phyloP scores from a whole-genome alignment of 2,888 invertebrate genomes.

The Neoaliturus tenellus region DNA sequence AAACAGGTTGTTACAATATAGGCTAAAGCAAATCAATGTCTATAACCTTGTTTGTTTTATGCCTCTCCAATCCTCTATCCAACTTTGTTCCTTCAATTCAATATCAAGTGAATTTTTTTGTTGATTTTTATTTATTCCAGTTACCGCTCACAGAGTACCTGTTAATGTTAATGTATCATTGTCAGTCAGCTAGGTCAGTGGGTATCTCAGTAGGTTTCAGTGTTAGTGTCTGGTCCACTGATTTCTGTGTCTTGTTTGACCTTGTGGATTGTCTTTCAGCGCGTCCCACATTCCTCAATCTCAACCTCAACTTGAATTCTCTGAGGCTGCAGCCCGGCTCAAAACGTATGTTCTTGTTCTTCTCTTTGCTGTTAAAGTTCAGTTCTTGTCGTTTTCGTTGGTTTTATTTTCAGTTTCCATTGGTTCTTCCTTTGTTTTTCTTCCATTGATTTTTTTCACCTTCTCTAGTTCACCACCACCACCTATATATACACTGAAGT shows the following conservation, averaged over 20 bases:
- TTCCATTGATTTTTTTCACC: background rate
- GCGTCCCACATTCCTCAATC: slow-evolving; percentile 98
- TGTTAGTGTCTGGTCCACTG: background rate
- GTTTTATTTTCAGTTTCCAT: slow-evolving; percentile 57
- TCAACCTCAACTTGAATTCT: slow-evolving; percentile 95
- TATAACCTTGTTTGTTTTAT: no score
- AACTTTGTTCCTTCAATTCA: no score
- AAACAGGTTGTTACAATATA: no score
- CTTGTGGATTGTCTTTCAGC: slow-evolving; percentile 82
- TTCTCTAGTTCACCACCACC: no score
- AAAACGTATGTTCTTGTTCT: slow-evolving; percentile 86
- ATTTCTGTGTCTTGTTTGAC: slow-evolving; percentile 60
- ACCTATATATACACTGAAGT: no score
- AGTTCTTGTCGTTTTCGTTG: slow-evolving; percentile 50
- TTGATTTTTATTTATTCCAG: no score
- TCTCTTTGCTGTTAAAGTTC: slow-evolving; percentile 61
- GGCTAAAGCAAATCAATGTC: no score
- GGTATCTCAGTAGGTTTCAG: background rate
- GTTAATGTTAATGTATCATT: background rate
- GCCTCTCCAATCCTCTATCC: no score
- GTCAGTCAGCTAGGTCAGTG: background rate
- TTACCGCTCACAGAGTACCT: background rate
- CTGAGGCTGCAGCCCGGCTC: slow-evolving; percentile 87
- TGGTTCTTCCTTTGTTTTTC: slow-evolving; percentile 44
- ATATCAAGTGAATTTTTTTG: no score